Evolutionary conservation across 2,888 invertebrate genomes (phyloP).

Genomic region (Trachelus stipa): DNA sequence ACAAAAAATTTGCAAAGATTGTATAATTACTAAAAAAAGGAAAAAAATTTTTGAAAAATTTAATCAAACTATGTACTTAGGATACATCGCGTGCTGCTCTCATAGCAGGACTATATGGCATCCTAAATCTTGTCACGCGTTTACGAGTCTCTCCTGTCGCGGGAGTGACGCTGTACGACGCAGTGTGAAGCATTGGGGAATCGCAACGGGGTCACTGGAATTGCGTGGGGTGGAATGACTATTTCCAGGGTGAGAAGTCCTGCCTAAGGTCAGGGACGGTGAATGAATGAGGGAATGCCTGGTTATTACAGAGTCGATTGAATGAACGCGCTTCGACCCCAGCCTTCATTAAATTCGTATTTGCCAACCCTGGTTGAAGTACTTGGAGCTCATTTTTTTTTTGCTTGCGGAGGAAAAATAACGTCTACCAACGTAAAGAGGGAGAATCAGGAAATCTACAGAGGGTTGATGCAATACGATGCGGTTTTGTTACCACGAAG

Average conservation of each 20-base stretch:
- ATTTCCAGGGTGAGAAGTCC: background rate
- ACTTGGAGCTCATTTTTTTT: background rate
- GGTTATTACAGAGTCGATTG: background rate
- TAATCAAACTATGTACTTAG: background rate
- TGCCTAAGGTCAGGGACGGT: background rate
- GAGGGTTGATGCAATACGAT: background rate
- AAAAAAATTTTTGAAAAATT: background rate
- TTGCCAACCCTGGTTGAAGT: background rate
- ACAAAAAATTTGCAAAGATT: fast-evolving
- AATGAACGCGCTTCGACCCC: background rate
- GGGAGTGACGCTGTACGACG: background rate
- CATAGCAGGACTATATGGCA: background rate
- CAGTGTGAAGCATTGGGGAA: background rate
- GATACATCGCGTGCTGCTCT: background rate
- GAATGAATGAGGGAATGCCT: background rate
- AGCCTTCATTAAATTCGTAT: background rate
- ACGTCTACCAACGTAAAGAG: background rate
- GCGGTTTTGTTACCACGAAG: background rate
- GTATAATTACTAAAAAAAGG: background rate
- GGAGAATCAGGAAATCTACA: background rate
- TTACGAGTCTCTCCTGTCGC: background rate
- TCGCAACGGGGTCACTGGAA: background rate
- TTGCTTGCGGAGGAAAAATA: background rate
- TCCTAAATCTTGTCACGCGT: background rate
- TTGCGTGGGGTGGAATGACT: background rate